phyloP scores from a whole-genome alignment of 2,888 invertebrate species.

The Catocala fraxini region DNA sequence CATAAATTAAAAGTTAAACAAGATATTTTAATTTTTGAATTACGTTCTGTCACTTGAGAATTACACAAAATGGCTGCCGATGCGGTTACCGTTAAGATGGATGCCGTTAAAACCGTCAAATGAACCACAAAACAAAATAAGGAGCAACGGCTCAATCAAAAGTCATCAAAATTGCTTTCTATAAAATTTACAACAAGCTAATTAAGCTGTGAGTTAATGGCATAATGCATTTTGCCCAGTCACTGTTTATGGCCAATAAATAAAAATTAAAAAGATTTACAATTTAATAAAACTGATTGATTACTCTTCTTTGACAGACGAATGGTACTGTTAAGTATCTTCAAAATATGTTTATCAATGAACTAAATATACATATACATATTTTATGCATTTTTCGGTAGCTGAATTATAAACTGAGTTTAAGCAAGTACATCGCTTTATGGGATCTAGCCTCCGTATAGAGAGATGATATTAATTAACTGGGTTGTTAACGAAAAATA shows the following conservation, averaged over 20 bases:
- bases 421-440: too few species aligned
- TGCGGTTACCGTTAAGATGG: conserved; percentile 29
- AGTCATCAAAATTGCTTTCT: conserved; percentile 9
- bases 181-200: conserved; percentile 22
- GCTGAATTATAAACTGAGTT: too few species aligned
- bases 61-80: conserved; percentile 19
- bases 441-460: too few species aligned
- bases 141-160: conserved; percentile 33
- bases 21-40: conserved; percentile 11
- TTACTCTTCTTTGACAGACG: neutral
- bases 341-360: neutral
- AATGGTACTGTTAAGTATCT: conserved; percentile 3
- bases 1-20: too few species aligned
- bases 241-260: conserved; percentile 9
- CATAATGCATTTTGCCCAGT: conserved; percentile 6
- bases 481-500: too few species aligned
- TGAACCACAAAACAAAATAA: conserved; percentile 23
- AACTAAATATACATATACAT: too few species aligned
- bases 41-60: conserved; percentile 5
- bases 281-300: conserved; percentile 4
- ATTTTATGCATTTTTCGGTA: too few species aligned
- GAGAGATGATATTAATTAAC: too few species aligned
- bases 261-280: conserved; percentile 17
- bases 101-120: conserved; percentile 37
- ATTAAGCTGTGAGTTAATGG: neutral